phyloP scores from a whole-genome alignment of 2,797 vertebrate genomes.

The Bradypus variegatus region DNA sequence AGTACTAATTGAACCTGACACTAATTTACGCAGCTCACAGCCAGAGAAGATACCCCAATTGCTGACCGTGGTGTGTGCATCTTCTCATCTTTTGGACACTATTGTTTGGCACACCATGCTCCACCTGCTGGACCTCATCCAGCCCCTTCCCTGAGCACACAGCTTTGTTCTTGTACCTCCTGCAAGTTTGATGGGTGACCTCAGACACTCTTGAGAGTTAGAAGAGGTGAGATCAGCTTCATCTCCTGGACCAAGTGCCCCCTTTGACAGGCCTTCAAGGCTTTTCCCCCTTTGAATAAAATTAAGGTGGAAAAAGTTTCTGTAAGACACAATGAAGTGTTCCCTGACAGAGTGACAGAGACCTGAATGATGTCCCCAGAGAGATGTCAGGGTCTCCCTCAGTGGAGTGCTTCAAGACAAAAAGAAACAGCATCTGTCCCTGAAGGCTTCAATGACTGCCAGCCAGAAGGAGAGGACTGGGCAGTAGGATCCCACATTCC shows the following conservation, averaged over 20 bases:
- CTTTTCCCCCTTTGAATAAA: constrained; percentile 9
- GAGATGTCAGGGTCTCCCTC: constrained; percentile 12
- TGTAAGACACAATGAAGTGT: constrained; percentile 14
- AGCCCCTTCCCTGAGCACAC: neutral
- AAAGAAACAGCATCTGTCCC: neutral
- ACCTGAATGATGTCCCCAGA: constrained; percentile 26
- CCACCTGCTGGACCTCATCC: rapidly evolving
- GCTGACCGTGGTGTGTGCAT: rapidly evolving
- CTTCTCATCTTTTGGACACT: rapidly evolving
- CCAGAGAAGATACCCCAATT: rapidly evolving
- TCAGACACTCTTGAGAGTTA: neutral
- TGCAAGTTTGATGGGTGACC: neutral
- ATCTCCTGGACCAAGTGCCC: neutral
- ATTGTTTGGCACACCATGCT: rapidly evolving
- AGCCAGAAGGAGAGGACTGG: neutral
- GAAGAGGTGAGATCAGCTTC: neutral
- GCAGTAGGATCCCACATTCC: rapidly evolving
- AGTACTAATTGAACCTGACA: neutral
- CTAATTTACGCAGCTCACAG: neutral
- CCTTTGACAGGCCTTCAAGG: neutral
- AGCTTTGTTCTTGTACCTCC: neutral
- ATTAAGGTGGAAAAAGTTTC: constrained; percentile 21
- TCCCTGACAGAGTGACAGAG: constrained; percentile 40
- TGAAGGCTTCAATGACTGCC: neutral
- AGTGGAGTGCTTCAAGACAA: neutral